phyloP scores from a whole-genome alignment of 2,797 vertebrate species.

The Knipowitschia caucasica region DNA sequence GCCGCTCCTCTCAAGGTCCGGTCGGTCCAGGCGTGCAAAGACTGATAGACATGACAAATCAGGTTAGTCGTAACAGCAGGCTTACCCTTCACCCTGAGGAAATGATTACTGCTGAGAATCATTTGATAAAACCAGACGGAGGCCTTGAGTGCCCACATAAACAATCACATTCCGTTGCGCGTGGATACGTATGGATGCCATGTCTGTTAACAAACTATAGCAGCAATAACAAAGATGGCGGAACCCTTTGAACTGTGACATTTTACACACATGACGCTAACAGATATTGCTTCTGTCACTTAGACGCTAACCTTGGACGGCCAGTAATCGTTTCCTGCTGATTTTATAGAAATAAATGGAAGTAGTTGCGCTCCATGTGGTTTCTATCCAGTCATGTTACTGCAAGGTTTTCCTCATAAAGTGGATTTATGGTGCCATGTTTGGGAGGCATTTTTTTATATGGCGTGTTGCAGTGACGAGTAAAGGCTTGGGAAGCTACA shows the following conservation, averaged over 20 bases:
- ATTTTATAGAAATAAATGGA: conserved; percentile 51
- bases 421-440: neutral
- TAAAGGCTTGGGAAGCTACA: neutral
- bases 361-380: neutral
- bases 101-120: conserved; percentile 46
- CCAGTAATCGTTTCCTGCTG: conserved; percentile 33
- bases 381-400: conserved; percentile 1
- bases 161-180: neutral
- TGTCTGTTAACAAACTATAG: conserved; percentile 7
- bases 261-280: conserved; percentile 35
- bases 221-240: conserved; percentile 9
- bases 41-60: conserved; percentile 48
- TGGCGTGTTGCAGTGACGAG: neutral
- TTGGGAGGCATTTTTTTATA: neutral
- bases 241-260: conserved; percentile 28
- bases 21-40: conserved; percentile 23
- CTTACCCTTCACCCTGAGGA: conserved; percentile 53
- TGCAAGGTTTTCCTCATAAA: conserved; percentile 1
- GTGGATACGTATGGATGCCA: neutral
- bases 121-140: conserved; percentile 48
- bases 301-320: conserved; percentile 53
- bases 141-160: conserved; percentile 50
- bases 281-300: conserved; percentile 51
- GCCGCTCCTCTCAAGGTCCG: conserved; percentile 41
- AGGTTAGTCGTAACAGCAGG: conserved; percentile 53